These are phyloP conservation scores for Phyllostomus hastatus DNA, from an alignment of 2,113 vertebrate species.

Conservation along the genomic window DNA sequence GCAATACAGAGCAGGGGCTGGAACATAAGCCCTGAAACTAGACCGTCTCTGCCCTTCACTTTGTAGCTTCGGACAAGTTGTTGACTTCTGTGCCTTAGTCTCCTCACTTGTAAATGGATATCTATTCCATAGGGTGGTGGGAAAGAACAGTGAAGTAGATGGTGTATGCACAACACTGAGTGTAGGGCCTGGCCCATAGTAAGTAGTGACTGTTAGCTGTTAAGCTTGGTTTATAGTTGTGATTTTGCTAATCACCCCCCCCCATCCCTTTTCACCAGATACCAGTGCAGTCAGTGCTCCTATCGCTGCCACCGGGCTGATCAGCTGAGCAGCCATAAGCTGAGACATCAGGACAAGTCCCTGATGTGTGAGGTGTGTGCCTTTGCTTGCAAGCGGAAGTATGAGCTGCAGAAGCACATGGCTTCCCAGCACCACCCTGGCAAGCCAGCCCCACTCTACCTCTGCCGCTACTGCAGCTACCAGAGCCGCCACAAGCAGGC, in stretches of 20 bases:
- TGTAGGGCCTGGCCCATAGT: background rate
- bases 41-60: background rate
- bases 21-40: background rate
- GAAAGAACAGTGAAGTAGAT: background rate
- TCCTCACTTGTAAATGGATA: background rate
- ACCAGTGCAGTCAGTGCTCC: conserved; percentile 93
- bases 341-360: conserved; percentile 94
- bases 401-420: conserved; percentile 95
- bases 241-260: background rate
- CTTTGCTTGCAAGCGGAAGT: conserved; percentile 95
- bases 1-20: background rate
- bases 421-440: conserved; percentile 85
- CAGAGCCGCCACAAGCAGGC: conserved; percentile 93
- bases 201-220: background rate
- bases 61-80: background rate
- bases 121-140: background rate
- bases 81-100: background rate
- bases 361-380: conserved; percentile 97
- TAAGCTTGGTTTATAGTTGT: background rate
- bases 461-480: conserved; percentile 95
- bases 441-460: conserved; percentile 80
- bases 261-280: conserved; percentile 79
- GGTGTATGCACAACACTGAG: background rate
- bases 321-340: conserved; percentile 97
- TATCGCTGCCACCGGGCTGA: conserved; percentile 96